phyloP scores from a whole-genome alignment of 2,888 invertebrate species.

The Hartigia nigra region DNA sequence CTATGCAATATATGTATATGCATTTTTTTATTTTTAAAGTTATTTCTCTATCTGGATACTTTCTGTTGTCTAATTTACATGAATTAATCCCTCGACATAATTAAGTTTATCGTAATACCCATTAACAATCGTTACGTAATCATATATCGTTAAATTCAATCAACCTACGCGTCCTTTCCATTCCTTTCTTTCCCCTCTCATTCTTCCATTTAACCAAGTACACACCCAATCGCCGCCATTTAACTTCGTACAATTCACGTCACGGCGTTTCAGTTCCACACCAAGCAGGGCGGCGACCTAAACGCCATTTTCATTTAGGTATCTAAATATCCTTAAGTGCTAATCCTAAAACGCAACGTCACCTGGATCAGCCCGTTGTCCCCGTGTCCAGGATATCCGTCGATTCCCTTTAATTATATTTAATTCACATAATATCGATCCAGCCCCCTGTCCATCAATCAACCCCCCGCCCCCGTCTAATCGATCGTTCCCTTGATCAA shows the following conservation, averaged over 20 bases:
- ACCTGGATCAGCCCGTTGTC: constrained; percentile 6
- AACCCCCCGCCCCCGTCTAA: too few species aligned
- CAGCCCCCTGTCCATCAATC: constrained; percentile 21
- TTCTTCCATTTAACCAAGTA: constrained; percentile 14
- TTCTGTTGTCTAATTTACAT: constrained; percentile 64
- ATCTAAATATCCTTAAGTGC: neutral
- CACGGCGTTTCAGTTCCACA: constrained; percentile 21
- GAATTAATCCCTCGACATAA: constrained; percentile 52
- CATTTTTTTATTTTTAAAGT: constrained; percentile 25
- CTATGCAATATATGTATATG: constrained; percentile 26
- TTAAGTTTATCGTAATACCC: constrained; percentile 40
- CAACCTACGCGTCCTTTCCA: constrained; percentile 11
- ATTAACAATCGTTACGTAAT: constrained; percentile 50
- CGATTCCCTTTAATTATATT: constrained; percentile 1
- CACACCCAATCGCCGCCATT: neutral
- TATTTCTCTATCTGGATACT: constrained; percentile 52
- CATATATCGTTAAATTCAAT: constrained; percentile 41
- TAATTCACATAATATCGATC: constrained; percentile 5
- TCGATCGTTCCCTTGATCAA: constrained; percentile 45
- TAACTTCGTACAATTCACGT: constrained; percentile 6
- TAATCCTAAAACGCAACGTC: neutral
- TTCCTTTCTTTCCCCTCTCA: constrained; percentile 13
- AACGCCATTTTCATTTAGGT: neutral
- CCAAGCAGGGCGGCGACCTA: neutral
- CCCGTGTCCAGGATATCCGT: constrained; percentile 15